Base-by-base conservation (phyloP, 2,888 invertebrate genomes). In the Coecobrya sp. region DNA sequence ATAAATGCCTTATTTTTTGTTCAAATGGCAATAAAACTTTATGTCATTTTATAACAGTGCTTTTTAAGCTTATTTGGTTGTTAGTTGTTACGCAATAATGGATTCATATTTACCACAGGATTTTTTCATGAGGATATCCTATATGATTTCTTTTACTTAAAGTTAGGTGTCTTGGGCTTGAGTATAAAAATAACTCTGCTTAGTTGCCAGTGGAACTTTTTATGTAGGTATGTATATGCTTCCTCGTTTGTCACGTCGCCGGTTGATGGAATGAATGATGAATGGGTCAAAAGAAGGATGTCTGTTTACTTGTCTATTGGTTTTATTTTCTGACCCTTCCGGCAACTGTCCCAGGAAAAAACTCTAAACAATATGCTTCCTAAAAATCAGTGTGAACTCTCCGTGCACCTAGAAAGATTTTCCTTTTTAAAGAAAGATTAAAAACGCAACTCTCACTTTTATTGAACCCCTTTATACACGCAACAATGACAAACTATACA, bases 391-490 rank as follows among this genome's bases (percentile, higher is more conserved):
- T 25, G 45, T 65, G 68, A 85, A 45, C n/a, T 89, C 52, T 73
- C 52, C 49, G 11, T 4, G 19, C 55, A 49, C 45, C 45, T 36
- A 36, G 49, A 52, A 86, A 25, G 30, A 45, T 19, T 73, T 4
- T 49, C 27, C 82, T 87, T 92, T 59, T 84, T n/a, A n/a, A n/a
- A n/a, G n/a, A 62, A 73, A 45, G 27, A 30, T 79, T 87, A 55
- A 82, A 90, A 76, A 70, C 49, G 22, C 84, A 73, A 92, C 91
- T 92, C 91, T 92, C 91, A 73, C 91, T 92, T 92, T 92, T 92
- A 92, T 92, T 92, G 87, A 76, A 92, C 91, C 91, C 91, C 91
- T 92, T 92, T 84, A 45, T 59, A 27, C 79, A 19, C 0, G 65
- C 52, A 81, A 88, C 79, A 88, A 88, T 79, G 25, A 68, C 84